Percentiles rank a stretch among this genome's conserved stretches.
phyloP scores from a whole-genome alignment of 2,888 invertebrate genomes.

The Tachystola acroxantha region DNA sequence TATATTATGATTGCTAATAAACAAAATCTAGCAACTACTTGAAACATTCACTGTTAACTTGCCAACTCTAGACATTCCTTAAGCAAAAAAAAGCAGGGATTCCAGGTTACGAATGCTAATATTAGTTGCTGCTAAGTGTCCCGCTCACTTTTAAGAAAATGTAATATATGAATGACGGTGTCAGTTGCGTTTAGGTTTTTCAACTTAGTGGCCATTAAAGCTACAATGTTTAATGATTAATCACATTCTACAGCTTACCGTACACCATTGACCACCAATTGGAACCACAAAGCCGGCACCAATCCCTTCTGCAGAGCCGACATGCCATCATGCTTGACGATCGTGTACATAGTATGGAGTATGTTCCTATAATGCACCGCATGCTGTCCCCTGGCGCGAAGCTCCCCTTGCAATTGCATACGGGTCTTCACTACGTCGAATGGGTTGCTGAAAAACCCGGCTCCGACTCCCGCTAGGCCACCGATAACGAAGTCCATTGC shows the following conservation, averaged over 20 bases:
- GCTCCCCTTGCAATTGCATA: conserved; percentile 92
- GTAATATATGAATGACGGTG: too few species aligned
- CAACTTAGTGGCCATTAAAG: too few species aligned
- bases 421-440: conserved; percentile 93
- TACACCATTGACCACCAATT: conserved; percentile 81
- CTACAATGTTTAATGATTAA: too few species aligned
- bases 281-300: conserved; percentile 90
- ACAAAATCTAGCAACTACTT: too few species aligned
- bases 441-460: conserved; percentile 92
- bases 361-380: conserved; percentile 83
- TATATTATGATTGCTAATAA: too few species aligned
- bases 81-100: background rate
- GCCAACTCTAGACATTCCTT: background rate
- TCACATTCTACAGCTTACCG: conserved; percentile 54
- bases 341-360: conserved; percentile 87
- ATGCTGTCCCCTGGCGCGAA: conserved; percentile 81
- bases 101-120: too few species aligned
- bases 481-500: conserved; percentile 88
- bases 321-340: conserved; percentile 87
- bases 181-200: too few species aligned
- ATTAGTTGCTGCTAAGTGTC: too few species aligned
- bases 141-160: too few species aligned
- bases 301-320: conserved; percentile 87
- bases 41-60: conserved; percentile 7
- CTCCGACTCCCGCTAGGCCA: conserved; percentile 85